phyloP scores from a whole-genome alignment of 2,888 invertebrate species.

The Pardosa pseudoannulata region DNA sequence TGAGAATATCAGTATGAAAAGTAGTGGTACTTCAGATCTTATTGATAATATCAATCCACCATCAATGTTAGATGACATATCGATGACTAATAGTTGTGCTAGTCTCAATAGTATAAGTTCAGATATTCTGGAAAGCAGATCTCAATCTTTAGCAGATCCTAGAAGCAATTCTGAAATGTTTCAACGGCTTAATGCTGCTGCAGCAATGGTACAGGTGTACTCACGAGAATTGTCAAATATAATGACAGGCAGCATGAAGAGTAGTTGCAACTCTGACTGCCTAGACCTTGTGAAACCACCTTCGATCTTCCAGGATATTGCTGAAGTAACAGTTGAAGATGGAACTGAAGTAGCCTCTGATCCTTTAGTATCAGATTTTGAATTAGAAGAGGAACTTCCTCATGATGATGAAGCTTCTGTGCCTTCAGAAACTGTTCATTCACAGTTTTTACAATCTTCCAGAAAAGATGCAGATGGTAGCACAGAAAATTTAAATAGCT shows the following conservation, averaged over 20 bases:
- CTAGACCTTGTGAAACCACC: slow-evolving; percentile 85
- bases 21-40: slow-evolving; percentile 88
- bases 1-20: slow-evolving; percentile 87
- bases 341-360: slow-evolving; percentile 80
- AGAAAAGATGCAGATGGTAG: slow-evolving; percentile 44
- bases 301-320: slow-evolving; percentile 85
- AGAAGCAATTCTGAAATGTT: slow-evolving; percentile 78
- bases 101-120: slow-evolving; percentile 73
- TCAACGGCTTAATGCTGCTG: slow-evolving; percentile 78
- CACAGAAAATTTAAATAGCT: slow-evolving; percentile 66
- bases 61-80: slow-evolving; percentile 84
- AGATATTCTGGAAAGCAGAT: slow-evolving; percentile 73
- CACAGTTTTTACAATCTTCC: slow-evolving; percentile 78
- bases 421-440: slow-evolving; percentile 81
- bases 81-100: slow-evolving; percentile 78
- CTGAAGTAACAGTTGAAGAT: slow-evolving; percentile 80
- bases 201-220: slow-evolving; percentile 75
- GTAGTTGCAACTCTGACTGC: slow-evolving; percentile 78
- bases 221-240: slow-evolving; percentile 76
- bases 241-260: slow-evolving; percentile 78
- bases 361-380: slow-evolving; percentile 81
- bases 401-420: slow-evolving; percentile 73
- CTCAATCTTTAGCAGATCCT: slow-evolving; percentile 72
- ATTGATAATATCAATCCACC: slow-evolving; percentile 87
- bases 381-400: slow-evolving; percentile 77